Base-by-base conservation (phyloP, 2,113 vertebrate genomes). In the Rissa tridactyla region DNA sequence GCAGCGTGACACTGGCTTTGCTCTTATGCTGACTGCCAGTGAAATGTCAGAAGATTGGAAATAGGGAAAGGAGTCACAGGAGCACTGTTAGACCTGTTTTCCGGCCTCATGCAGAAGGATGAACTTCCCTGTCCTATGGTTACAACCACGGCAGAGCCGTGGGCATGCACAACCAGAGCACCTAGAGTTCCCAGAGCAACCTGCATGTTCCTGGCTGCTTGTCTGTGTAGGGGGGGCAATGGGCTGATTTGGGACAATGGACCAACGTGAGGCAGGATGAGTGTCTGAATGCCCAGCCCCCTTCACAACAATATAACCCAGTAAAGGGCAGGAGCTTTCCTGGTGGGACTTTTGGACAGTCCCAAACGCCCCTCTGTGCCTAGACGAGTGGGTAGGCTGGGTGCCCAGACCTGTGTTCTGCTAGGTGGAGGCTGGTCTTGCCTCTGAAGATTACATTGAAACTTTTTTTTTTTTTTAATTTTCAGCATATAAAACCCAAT, bases 371-470 rank as follows among this genome's bases (percentile, higher is more conserved):
- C 12, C 14, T 40, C 27, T 1, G 2, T 27, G 38, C 25, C 18
- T 15, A 54, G 8, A 42, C 0, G 7, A 0, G 1, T 3, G 13
- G 13, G 13, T 20, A 46, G 6, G 11, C 26, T 51, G 81, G 6
- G 27, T 62, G 40, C 15, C 23, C 40, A 80, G 58, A 79, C 11
- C 6, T 4, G 5, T 38, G 12, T 16, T 70, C 55, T 81, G 42
- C 9, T 51, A 36, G 18, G 4, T 38, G 27, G 5, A 25, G 15
- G 13, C 46, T 60, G 36, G 13, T 52, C 22, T 70, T 69, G 5
- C 22, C 51, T 88, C 77, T 82, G 64, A 75, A 27, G 14, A 30
- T 44, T 44, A 27, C 0, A 0, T 13, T 62, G 30, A 72, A 82
- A 44, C 9, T 42, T 84, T 27, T 4, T 40, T 62, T 25, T 62